Conservation (phyloP, 2,113 vertebrate species). For the Ammodytes dubius region DNA sequence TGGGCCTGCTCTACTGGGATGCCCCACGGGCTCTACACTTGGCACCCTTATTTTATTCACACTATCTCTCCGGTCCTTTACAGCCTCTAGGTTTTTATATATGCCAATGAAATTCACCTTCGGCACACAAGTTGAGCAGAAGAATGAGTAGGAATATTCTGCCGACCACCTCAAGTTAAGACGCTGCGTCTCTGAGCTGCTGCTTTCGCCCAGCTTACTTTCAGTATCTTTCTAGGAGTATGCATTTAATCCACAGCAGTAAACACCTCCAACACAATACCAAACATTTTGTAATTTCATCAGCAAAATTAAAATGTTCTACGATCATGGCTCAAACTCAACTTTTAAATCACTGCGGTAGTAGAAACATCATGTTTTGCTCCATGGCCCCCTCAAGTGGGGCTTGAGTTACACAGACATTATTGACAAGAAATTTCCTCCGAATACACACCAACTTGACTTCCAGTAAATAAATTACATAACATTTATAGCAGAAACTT, state of each 20-base stretch:
- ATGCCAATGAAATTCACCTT: slow-evolving; percentile 6
- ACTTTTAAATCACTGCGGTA: background rate
- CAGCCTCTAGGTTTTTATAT: slow-evolving; percentile 9
- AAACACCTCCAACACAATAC: background rate
- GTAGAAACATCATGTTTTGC: background rate
- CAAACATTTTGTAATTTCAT: background rate
- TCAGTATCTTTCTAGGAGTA: background rate
- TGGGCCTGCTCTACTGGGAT: slow-evolving; percentile 2
- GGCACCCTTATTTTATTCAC: slow-evolving; percentile 13
- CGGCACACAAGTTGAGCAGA: background rate
- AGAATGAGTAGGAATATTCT: background rate
- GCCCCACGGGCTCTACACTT: slow-evolving; percentile 28
- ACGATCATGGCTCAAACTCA: too few species aligned
- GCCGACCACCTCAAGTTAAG: background rate
- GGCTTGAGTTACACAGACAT: background rate
- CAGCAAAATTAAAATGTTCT: background rate
- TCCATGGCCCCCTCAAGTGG: background rate
- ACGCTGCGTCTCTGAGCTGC: background rate
- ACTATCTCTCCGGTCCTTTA: slow-evolving; percentile 16
- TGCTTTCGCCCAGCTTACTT: background rate
- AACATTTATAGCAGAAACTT: too few species aligned
- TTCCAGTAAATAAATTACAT: too few species aligned
- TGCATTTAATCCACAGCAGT: background rate
- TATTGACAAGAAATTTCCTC: background rate
- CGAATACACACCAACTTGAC: background rate